These are phyloP conservation scores for Gasteruption jaculator DNA, from an alignment of 2,888 invertebrate species.

Conservation along the genomic window DNA sequence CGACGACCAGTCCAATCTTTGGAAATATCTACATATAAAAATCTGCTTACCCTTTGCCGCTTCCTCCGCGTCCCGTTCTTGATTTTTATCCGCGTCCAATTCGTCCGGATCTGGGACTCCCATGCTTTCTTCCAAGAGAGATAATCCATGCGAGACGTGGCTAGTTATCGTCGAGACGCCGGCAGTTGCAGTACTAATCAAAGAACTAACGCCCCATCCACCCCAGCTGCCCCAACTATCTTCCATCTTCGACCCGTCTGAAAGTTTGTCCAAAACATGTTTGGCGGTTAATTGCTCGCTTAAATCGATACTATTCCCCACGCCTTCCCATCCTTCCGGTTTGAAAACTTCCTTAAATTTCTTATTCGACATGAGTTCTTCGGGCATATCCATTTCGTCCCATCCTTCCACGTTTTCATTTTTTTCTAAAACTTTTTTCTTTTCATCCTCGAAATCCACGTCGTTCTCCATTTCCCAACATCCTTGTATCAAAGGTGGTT, in stretches of 20 bases:
- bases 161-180: conserved; percentile 74
- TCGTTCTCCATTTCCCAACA: too few relatives aligned
- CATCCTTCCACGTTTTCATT: conserved; percentile 14
- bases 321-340: conserved; percentile 51
- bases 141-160: conserved; percentile 78
- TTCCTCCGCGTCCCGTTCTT: conserved; percentile 21
- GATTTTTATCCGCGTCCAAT: conserved; percentile 62
- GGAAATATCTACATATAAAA: conserved; percentile 1
- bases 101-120: conserved; percentile 82
- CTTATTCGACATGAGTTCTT: conserved; percentile 42
- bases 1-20: not conserved
- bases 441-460: conserved; percentile 16
- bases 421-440: conserved; percentile 15
- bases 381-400: conserved; percentile 34
- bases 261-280: conserved; percentile 42
- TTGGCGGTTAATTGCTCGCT: conserved; percentile 43
- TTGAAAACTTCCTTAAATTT: conserved; percentile 43
- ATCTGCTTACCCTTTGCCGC: conserved; percentile 3
- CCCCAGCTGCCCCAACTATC: conserved; percentile 62
- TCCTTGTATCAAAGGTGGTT: conserved; percentile 19
- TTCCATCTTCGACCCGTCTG: conserved; percentile 36
- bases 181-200: conserved; percentile 72
- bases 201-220: conserved; percentile 70
- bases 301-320: conserved; percentile 38
- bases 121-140: conserved; percentile 74